These are phyloP conservation scores for Drosophila seguyi DNA, from an alignment of 1,140 invertebrate genomes.

Conservation along the genomic window DNA sequence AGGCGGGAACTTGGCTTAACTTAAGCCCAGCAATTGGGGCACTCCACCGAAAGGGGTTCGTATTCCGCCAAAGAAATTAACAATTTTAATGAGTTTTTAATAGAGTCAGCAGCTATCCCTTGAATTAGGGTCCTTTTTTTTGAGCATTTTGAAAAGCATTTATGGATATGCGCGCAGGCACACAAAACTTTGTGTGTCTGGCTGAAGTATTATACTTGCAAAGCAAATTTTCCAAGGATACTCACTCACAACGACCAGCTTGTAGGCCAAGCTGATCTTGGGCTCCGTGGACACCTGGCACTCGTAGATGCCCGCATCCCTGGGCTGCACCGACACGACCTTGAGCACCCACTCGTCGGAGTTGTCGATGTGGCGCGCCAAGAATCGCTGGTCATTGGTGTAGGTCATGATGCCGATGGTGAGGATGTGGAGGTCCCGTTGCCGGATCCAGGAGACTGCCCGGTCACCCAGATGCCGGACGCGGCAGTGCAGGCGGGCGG, in stretches of 20 bases:
- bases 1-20: slow-evolving; percentile 3
- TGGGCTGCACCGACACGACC: slow-evolving; percentile 91
- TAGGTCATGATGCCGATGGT: slow-evolving; percentile 91
- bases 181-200: not conserved
- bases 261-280: slow-evolving; percentile 92
- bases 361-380: slow-evolving; percentile 92
- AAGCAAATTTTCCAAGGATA: slow-evolving; percentile 59
- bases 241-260: slow-evolving; percentile 93
- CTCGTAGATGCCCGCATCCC: slow-evolving; percentile 92
- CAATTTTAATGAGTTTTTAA: slow-evolving; percentile 16
- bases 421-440: slow-evolving; percentile 90
- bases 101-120: not conserved
- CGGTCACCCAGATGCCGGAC: slow-evolving; percentile 94
- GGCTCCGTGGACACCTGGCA: slow-evolving; percentile 95
- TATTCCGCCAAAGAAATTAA: not conserved
- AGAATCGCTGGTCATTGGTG: slow-evolving; percentile 91
- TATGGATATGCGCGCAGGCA: not conserved
- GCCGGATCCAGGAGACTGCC: slow-evolving; percentile 92
- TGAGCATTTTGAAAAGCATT: not conserved
- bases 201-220: not conserved
- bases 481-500: slow-evolving; percentile 93
- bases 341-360: slow-evolving; percentile 95
- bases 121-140: not conserved
- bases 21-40: slow-evolving; percentile 2
- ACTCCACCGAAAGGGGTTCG: not conserved